A percentile compares a stretch with the other conserved stretches of the same genome.
Conservation (phyloP, 2,888 invertebrate genomes). For the Melipona bicolor region DNA sequence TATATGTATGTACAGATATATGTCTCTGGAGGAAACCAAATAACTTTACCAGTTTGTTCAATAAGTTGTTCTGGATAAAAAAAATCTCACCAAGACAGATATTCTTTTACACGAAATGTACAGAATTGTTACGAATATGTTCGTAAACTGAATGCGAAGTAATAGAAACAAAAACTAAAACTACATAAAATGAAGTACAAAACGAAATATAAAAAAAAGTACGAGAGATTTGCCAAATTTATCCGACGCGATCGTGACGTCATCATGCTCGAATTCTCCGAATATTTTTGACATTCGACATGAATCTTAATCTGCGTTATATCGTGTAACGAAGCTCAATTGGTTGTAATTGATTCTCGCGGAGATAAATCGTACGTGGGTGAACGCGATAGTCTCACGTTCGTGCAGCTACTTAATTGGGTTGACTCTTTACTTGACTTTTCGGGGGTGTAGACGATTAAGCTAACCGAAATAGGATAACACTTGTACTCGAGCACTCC, state of each 20-base stretch:
- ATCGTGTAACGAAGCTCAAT: not conserved
- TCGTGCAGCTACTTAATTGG: conserved; percentile 6
- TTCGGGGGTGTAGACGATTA: conserved; percentile 1
- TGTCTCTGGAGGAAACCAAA: no score
- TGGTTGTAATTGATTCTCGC: not conserved
- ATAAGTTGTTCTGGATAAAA: no score
- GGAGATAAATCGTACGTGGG: not conserved
- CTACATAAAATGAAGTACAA: not conserved
- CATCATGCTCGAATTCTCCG: not conserved
- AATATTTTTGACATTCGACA: not conserved
- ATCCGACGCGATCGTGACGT: fast-evolving
- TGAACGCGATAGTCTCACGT: not conserved
- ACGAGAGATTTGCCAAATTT: not conserved
- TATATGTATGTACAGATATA: no score
- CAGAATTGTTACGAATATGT: no score
- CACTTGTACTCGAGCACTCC: not conserved
- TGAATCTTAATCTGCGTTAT: not conserved
- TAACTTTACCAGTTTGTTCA: no score
- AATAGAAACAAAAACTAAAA: no score
- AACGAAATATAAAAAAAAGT: not conserved
- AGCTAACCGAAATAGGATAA: conserved; percentile 19
- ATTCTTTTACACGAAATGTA: no score
- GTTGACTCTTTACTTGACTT: not conserved
- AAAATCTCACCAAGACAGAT: no score
- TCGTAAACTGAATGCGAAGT: no score